Evolutionary conservation across 1,140 invertebrate species (phyloP).

Genomic region (Hesperophylax magnus): DNA sequence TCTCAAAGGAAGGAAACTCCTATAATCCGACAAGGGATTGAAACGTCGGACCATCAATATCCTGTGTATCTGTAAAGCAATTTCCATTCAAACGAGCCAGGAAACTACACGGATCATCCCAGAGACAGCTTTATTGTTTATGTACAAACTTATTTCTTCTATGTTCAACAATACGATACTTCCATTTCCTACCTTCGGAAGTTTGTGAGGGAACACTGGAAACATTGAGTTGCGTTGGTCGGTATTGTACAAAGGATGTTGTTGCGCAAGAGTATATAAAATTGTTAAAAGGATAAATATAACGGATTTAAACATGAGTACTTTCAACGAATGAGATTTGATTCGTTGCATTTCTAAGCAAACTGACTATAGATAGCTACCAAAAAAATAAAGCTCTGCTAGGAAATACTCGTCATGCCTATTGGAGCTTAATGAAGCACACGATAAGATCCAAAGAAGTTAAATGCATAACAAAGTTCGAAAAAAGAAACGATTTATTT

Average conservation of each 20-base stretch:
- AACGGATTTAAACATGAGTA: conserved; percentile 8
- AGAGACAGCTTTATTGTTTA: conserved; percentile 15
- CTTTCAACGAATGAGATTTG: conserved; percentile 28
- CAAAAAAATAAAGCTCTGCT: neutral
- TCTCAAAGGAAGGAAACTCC: neutral
- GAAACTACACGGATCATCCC: conserved; percentile 5
- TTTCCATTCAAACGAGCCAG: conserved; percentile 4
- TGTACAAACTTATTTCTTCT: conserved; percentile 11
- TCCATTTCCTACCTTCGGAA: conserved; percentile 25
- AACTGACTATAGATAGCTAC: neutral
- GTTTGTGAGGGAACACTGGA: neutral
- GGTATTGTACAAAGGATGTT: conserved; percentile 23
- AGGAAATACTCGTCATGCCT: neutral
- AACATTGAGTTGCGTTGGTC: conserved; percentile 3
- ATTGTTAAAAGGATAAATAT: conserved; percentile 37
- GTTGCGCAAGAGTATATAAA: conserved; percentile 22
- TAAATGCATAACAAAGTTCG: neutral
- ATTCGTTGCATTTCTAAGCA: conserved; percentile 1
- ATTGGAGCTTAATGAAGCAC: neutral
- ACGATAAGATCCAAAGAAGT: neutral
- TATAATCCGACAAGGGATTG: neutral
- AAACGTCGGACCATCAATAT: conserved; percentile 2
- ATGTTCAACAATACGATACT: conserved; percentile 15
- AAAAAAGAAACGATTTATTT: neutral
- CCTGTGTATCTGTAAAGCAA: neutral